phyloP scores from a whole-genome alignment of 64 coral and sea anemone species.

The Cladopsammia gracilis region DNA sequence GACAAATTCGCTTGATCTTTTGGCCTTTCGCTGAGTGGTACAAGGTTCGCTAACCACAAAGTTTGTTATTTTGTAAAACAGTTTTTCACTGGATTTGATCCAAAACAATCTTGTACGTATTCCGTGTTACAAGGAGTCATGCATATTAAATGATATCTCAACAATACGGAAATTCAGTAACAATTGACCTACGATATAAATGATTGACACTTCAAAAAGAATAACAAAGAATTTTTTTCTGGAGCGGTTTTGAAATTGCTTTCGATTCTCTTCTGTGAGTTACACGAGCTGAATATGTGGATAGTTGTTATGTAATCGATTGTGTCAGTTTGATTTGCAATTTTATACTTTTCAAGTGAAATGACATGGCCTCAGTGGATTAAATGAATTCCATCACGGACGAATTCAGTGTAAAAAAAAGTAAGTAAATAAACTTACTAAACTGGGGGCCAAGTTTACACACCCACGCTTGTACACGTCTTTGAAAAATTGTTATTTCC shows the following conservation, averaged over 20 bases:
- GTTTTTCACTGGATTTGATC: not conserved
- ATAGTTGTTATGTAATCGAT: no score
- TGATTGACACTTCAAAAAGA: no score
- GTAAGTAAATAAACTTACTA: not conserved
- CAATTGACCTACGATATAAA: no score
- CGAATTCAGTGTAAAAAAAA: not conserved
- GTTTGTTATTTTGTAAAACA: not conserved
- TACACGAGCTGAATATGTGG: no score
- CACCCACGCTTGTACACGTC: not conserved
- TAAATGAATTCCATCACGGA: constrained; percentile 17
- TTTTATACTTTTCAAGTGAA: not conserved
- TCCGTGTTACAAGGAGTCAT: not conserved
- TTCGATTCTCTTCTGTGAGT: no score
- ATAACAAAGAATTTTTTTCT: no score
- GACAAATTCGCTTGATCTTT: not conserved
- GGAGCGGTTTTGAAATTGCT: no score
- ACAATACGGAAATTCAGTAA: no score
- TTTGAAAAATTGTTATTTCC: not conserved
- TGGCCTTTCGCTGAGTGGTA: constrained; percentile 15
- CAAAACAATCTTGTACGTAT: not conserved
- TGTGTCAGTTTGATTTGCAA: no score
- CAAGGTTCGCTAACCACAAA: constrained; percentile 31
- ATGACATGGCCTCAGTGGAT: not conserved
- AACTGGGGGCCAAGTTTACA: not conserved
- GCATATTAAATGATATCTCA: no score